These are phyloP conservation scores for Coregonus ussuriensis DNA, from an alignment of 2,797 vertebrate genomes.

Conservation along the genomic window DNA sequence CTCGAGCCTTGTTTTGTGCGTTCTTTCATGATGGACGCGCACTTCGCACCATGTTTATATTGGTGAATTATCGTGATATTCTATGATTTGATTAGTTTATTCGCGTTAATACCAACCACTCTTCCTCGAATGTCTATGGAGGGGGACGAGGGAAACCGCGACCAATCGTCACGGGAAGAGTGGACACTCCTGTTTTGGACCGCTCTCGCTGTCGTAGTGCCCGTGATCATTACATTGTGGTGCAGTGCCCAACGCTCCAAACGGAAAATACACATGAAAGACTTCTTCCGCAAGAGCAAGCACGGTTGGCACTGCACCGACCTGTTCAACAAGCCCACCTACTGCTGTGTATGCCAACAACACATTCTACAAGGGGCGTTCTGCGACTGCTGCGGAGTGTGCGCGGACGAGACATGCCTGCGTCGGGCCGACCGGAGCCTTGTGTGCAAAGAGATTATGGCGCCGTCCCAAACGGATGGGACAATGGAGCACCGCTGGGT, in stretches of 20 bases:
- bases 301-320: constrained; percentile 93
- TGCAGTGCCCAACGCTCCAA: constrained; percentile 90
- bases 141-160: constrained; percentile 59
- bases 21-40: not conserved
- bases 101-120: not conserved
- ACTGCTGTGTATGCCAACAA: constrained; percentile 92
- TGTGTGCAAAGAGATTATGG: constrained; percentile 88
- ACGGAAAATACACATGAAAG: constrained; percentile 81
- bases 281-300: constrained; percentile 86
- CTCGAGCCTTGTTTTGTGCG: not conserved
- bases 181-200: constrained; percentile 87
- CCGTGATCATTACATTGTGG: constrained; percentile 90
- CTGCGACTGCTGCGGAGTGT: constrained; percentile 91
- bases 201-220: constrained; percentile 82
- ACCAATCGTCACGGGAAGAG: constrained; percentile 71
- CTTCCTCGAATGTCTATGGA: constrained; percentile 53
- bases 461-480: constrained; percentile 58
- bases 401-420: constrained; percentile 86
- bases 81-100: not conserved
- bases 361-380: constrained; percentile 90
- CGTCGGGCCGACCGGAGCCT: constrained; percentile 82
- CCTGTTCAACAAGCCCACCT: constrained; percentile 92
- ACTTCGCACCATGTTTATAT: not conserved
- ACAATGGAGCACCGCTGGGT: constrained; percentile 87
- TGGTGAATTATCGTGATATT: constrained; percentile 5